A percentile compares a stretch with the other conserved stretches of the same genome.
These are phyloP conservation scores for Tethea ocularis DNA, from an alignment of 2,888 invertebrate genomes.

Conservation along the genomic window DNA sequence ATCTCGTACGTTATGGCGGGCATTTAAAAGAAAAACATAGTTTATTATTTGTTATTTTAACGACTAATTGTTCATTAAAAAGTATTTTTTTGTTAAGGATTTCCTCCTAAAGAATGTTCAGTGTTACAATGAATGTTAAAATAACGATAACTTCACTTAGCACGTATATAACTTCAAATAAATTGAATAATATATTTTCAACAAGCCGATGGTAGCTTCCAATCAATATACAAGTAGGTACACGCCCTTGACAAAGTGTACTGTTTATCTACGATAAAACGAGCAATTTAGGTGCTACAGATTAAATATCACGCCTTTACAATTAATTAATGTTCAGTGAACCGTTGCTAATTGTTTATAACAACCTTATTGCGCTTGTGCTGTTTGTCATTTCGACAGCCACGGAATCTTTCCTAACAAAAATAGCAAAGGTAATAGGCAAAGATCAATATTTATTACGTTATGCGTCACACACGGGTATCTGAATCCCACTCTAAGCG, in stretches of 20 bases:
- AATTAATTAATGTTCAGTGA: constrained; percentile 63
- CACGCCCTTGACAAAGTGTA: constrained; percentile 46
- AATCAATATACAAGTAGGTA: constrained; percentile 29
- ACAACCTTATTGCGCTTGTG: constrained; percentile 17
- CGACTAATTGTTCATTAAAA: too few species aligned
- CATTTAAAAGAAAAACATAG: too few species aligned
- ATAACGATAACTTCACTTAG: not conserved
- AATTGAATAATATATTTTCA: constrained; percentile 14
- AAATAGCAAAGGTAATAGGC: too few species aligned
- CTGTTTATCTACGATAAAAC: constrained; percentile 65
- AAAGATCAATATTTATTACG: too few species aligned
- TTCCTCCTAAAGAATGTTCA: too few species aligned
- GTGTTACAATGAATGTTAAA: too few species aligned
- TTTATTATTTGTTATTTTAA: too few species aligned
- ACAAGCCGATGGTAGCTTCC: constrained; percentile 11
- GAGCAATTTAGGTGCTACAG: constrained; percentile 56
- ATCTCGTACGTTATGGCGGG: too few species aligned
- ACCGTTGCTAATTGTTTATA: constrained; percentile 58
- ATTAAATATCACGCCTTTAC: constrained; percentile 69
- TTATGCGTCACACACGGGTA: too few species aligned
- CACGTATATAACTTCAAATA: constrained; percentile 8
- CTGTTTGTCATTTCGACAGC: constrained; percentile 5
- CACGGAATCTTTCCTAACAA: not conserved
- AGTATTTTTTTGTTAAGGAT: too few species aligned
- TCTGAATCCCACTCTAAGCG: too few species aligned